Base-by-base conservation (phyloP, 2,113 vertebrate genomes). In the Centropus bengalensis region DNA sequence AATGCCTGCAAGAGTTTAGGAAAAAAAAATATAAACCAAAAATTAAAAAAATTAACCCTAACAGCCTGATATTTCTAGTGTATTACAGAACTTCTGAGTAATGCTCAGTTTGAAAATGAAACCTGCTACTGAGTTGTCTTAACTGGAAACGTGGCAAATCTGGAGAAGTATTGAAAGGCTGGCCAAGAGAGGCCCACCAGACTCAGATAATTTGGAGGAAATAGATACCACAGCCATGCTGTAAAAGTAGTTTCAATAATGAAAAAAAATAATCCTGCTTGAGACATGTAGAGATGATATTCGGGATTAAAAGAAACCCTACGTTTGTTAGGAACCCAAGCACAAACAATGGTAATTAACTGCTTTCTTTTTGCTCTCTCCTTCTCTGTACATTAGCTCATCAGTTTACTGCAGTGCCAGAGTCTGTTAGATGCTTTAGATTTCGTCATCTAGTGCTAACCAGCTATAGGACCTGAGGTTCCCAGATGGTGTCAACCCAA, bases 401-500 rank as follows among this genome's bases (percentile, higher is more conserved):
- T 47, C 60, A 60, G 24, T 26, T 12, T 12, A 36, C 62, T 42
- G n/a, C 10, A 56, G 16, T 27, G 22, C 14, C 55, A 47, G 49
- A n/a, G 7, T 17, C 10, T 47, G 68, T 24, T 4, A 58, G 27
- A 58, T 14, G 9, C 22, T 70, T 71, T 52, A 11, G 16, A 2
- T 40, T 86, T 32, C 47, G 5, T 42, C 9, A 16, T 21, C 47
- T 32, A 36, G 4, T 36, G 15, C 6, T 22, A 32, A 66, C 7
- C 67, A 83, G 0, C 40, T 80, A 18, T 4, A 26, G 15, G 13
- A 28, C 7, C 33, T 27, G 18, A 76, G n/a, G 14, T 24, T 67
- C 26, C 59, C 12, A 60, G 14, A 45, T 23, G 2, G 15, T 45
- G 8, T 81, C 70, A 71, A 15, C 3, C 32, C 0, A 0, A 59